These are phyloP conservation scores for Anodontia alba DNA, from an alignment of 2,888 invertebrate species.

Conservation along the genomic window DNA sequence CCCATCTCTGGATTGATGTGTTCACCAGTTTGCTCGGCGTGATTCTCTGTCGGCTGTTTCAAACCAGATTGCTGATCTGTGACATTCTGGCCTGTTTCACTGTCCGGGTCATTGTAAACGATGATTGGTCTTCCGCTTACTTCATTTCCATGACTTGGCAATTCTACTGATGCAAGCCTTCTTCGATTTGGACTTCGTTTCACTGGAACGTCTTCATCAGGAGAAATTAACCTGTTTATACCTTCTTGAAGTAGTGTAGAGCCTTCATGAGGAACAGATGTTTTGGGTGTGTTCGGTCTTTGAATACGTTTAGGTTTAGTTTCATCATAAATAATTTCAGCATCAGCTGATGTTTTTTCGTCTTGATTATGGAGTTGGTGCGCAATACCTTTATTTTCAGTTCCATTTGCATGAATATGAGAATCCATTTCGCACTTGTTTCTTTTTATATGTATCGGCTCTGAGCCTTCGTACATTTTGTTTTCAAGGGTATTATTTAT, in stretches of 20 bases:
- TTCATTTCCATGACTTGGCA: not conserved
- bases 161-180: not conserved
- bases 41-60: not conserved
- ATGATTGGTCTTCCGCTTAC: not conserved
- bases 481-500: no score
- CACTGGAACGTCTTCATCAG: constrained; percentile 21
- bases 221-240: constrained; percentile 46
- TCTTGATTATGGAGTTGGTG: not conserved
- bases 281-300: constrained; percentile 39
- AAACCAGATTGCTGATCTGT: not conserved
- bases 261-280: constrained; percentile 1
- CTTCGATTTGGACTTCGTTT: not conserved
- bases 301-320: constrained; percentile 62
- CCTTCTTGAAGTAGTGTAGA: constrained; percentile 35
- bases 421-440: no score
- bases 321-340: constrained; percentile 58
- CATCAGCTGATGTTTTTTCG: not conserved
- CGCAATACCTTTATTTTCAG: no score
- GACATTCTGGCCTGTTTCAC: not conserved
- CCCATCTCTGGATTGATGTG: not conserved
- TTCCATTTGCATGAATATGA: no score
- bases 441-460: no score
- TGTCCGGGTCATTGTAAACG: not conserved
- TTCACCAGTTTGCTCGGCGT: not conserved
- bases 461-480: no score